Base-by-base conservation (phyloP, 2,113 vertebrate species). In the Ondatra zibethicus region DNA sequence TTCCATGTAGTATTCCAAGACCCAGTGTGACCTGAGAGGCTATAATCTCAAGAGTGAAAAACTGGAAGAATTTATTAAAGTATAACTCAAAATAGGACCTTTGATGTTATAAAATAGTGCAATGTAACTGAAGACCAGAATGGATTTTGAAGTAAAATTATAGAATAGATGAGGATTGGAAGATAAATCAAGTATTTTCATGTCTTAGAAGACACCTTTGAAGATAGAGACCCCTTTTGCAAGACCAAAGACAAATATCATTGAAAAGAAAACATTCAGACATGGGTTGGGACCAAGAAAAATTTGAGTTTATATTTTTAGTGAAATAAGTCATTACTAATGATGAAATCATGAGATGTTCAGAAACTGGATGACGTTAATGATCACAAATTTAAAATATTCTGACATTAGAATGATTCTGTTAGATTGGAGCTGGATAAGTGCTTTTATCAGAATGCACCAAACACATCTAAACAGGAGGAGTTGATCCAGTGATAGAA, bases 301-400 rank as follows among this genome's bases (percentile, higher is more conserved):
- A 92, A 63, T 2, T 25, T 72, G 88, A 5, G 5, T 50, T 50
- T 1, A 45, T 8, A 2, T 13, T 89, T 91, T 91, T 86, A 88
- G n/a, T 86, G 86, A 55, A 10, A 66, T n/a, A 58, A 73, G 4
- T 33, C 31, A 0, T 45, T 65, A 58, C 5, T 92, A 4, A 75
- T 84, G 68, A 92, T 29, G 11, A 89, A 33, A 96, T 76, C 47
- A 31, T 78, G 11, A 27, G 88, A 6, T 66, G 58, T 61, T 42
- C 21, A 39, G 52, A 87, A 17, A 76, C 3, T 31, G 1, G 3
- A 5, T 0, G 14, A 2, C 27, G 14, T 63, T 0, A 0, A 77
- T 89, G 88, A 77, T 50, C 25, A 82, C 58, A 58, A 58, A 58
- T 58, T 58, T 82, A 55, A 11, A 81, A 58, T 55, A 52, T 81